These are phyloP conservation scores for Lochmaea capreae DNA, from an alignment of 2,888 invertebrate genomes.

Conservation along the genomic window DNA sequence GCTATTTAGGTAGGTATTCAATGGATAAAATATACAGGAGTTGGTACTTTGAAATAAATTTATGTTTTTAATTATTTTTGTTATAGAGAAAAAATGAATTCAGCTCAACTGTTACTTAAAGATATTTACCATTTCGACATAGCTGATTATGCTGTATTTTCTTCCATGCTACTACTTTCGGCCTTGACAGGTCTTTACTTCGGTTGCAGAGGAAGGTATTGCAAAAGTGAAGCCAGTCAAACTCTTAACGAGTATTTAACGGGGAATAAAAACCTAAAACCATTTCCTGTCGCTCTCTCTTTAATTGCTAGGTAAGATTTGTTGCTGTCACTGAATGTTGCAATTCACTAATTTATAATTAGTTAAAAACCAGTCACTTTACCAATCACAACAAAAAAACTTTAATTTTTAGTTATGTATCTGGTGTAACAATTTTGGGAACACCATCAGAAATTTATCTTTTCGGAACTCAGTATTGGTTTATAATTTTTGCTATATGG, in stretches of 20 bases:
- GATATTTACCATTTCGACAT: slow-evolving; percentile 57
- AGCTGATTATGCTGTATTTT: slow-evolving; percentile 79
- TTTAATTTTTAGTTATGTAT: slow-evolving; percentile 76
- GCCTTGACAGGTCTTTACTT: slow-evolving; percentile 82
- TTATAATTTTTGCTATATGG: slow-evolving; percentile 78
- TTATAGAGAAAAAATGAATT: slow-evolving; percentile 35
- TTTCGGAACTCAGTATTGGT: slow-evolving; percentile 86
- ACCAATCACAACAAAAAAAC: too few relatives aligned
- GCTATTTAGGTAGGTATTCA: too few relatives aligned
- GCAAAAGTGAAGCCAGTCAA: slow-evolving; percentile 66
- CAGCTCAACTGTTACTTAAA: slow-evolving; percentile 20
- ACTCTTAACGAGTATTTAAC: slow-evolving; percentile 77
- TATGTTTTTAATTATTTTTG: background rate
- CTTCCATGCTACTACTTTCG: slow-evolving; percentile 76
- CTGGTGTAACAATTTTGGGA: slow-evolving; percentile 88
- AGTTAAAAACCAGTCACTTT: background rate
- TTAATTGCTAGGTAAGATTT: slow-evolving; percentile 79
- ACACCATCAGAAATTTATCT: slow-evolving; percentile 90
- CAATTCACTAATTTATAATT: too few relatives aligned
- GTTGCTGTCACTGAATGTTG: background rate
- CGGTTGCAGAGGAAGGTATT: slow-evolving; percentile 68
- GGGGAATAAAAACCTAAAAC: slow-evolving; percentile 79
- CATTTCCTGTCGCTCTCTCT: slow-evolving; percentile 88
- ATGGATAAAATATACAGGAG: too few relatives aligned
- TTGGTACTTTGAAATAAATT: background rate